Conservation (phyloP, 2,113 vertebrate genomes). For the Chionomys nivalis region DNA sequence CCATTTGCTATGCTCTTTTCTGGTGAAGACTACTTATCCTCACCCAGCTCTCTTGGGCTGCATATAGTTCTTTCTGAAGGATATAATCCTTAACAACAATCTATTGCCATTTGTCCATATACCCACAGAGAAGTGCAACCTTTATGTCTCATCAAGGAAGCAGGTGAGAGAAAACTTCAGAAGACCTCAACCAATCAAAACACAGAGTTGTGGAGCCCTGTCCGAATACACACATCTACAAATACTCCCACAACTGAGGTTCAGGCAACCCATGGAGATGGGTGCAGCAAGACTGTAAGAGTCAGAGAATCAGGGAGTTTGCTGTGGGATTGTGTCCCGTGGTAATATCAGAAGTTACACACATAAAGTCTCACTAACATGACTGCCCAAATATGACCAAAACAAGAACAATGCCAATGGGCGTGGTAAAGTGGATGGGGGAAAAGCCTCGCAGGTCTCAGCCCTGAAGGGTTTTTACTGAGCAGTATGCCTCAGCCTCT, state of each 20-base stretch:
- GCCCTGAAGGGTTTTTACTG: neutral
- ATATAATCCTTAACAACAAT: neutral
- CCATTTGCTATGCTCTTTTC: neutral
- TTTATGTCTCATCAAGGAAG: neutral
- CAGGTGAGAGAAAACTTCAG: neutral
- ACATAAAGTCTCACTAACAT: neutral
- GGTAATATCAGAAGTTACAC: neutral
- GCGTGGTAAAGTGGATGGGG: neutral
- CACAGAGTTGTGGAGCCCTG: neutral
- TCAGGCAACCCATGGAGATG: neutral
- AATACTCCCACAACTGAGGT: neutral
- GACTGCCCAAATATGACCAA: neutral
- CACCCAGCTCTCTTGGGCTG: neutral
- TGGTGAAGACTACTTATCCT: neutral
- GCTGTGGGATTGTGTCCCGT: neutral
- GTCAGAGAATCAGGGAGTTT: neutral
- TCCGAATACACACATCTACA: neutral
- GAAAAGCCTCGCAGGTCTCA: neutral
- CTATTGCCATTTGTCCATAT: neutral
- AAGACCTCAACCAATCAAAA: neutral
- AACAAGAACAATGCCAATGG: neutral
- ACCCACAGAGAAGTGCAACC: neutral
- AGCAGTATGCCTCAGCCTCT: neutral
- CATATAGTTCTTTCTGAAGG: neutral
- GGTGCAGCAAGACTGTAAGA: neutral